These are phyloP conservation scores for Notoglanidium macrostoma DNA, from an alignment of 2,797 vertebrate genomes.

Conservation along the genomic window DNA sequence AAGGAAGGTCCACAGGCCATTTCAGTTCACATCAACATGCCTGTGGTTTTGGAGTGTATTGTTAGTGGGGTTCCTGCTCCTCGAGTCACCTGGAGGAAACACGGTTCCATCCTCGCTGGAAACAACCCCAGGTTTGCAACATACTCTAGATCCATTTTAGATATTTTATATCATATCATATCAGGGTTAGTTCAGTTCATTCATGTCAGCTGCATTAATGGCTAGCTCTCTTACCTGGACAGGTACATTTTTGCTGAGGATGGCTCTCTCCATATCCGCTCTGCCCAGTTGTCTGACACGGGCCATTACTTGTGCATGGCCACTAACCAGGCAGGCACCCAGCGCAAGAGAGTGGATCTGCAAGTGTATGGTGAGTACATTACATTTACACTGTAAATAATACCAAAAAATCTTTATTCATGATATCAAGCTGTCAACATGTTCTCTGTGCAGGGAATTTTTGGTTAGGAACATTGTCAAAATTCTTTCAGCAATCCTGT, in stretches of 20 bases:
- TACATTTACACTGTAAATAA: neutral
- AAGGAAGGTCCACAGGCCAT: conserved; percentile 73
- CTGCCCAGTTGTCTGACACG: conserved; percentile 82
- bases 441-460: neutral
- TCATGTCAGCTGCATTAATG: neutral
- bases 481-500: conserved; percentile 3
- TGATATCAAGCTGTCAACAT: neutral
- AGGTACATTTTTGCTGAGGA: conserved; percentile 83
- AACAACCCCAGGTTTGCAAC: conserved; percentile 80
- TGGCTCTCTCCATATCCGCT: conserved; percentile 84
- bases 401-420: neutral
- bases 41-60: conserved; percentile 80
- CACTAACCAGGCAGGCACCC: conserved; percentile 86
- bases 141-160: neutral
- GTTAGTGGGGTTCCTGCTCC: conserved; percentile 86
- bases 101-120: conserved; percentile 82
- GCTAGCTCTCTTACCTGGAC: conserved; percentile 17
- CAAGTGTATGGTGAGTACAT: conserved; percentile 83
- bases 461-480: neutral
- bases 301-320: conserved; percentile 94
- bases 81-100: conserved; percentile 92
- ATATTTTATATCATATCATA: neutral
- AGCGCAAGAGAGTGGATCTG: conserved; percentile 84
- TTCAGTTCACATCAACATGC: conserved; percentile 74
- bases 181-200: neutral